Base-by-base conservation (phyloP, 2,888 invertebrate genomes). In the Reticulitermes lucifugus region DNA sequence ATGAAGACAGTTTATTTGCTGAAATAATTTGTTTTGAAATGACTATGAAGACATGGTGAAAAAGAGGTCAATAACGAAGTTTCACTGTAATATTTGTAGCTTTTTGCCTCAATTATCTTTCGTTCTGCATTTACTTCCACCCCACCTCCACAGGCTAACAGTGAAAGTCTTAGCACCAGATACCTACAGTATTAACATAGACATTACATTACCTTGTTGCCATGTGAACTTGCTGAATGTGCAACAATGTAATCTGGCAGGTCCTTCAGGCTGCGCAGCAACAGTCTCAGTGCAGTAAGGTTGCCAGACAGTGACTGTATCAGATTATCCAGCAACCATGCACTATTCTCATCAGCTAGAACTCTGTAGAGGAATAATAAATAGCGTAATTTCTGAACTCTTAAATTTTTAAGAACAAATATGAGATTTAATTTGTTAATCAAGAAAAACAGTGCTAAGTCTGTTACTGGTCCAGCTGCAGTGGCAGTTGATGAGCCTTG, bases 201-300 rank as follows among this genome's bases (percentile, higher is more conserved):
- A 18, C 55, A 55, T 18, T 18, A 4, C 14, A 55, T 86, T 88
- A 92, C 92, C 89, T 90, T 90, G 87, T 91, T 91, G 55, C 92
- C 92, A 77, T 89, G 87, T 85, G 89, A 89, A 55, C 91, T 90
- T 55, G 90, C 88, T 83, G 90, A 89, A 88, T 91, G 91, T 86
- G 90, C 89, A 85, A 91, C 90, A 65, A 90, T 89, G 43, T 90
- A 90, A 86, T 91, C 91, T 70, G 92, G 90, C 29, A 92, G 88
- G 84, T 87, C 87, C 22, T 88, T 88, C 29, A 92, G 86, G 80
- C 89, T 88, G 41, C 88, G 88, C 43, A 89, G 86, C 82, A 88
- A 83, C 79, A 86, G 85, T 73, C 88, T 86, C 51, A 89, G 86
- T 43, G 87, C 79, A 82, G 14, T 41, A 14, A 84, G 65, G n/a